Base-by-base conservation (phyloP, 2,888 invertebrate species). In the Capitulum mitella region DNA sequence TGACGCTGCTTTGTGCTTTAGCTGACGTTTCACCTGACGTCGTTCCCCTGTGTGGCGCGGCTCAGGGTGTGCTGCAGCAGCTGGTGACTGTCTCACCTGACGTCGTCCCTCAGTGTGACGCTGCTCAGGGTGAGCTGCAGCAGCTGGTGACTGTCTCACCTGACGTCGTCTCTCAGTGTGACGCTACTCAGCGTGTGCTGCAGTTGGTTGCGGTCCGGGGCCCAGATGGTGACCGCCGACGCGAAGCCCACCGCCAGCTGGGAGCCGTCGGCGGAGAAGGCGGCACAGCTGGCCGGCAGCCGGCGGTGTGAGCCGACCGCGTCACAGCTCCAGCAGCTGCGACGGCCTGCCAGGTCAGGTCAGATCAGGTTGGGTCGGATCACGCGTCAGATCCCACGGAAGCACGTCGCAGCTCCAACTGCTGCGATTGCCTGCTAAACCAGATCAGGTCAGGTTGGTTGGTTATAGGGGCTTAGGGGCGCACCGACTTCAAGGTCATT, bases 221-320 rank as follows among this genome's bases (percentile, higher is more conserved):
- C 88, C 90, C 92, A 94, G 40, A 92, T 85, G 0, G 93, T 93
- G 76, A 93, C 84, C 16, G 89, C 88, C 37, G 89, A 86, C 46
- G 88, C 90, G 86, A 91, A 93, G 19, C 89, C 90, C 26, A 91
- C 90, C 10, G 90, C 92, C 70, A 94, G 84, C 40, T 93, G 84
- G 0, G 93, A 92, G n/a, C 92, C 92, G 85, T 94, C 93, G 79
- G 88, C 87, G 0, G 92, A 91, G 85, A 93, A 93, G 75, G 88
- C 88, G 3, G 90, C 87, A 64, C 89, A 88, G 34, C 88, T 87
- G 37, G 90, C 87, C 0, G 88, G 85, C 32, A 90, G 84, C 81
- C 90, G 87, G 78, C 90, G 88, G 83, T 91, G 93, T 79, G 86
- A 88, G 0, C 90, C 90, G 37, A 89, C 86, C 46, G 89, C 89